phyloP scores from a whole-genome alignment of 2,797 vertebrate species.

The Adelosebastes latens region DNA sequence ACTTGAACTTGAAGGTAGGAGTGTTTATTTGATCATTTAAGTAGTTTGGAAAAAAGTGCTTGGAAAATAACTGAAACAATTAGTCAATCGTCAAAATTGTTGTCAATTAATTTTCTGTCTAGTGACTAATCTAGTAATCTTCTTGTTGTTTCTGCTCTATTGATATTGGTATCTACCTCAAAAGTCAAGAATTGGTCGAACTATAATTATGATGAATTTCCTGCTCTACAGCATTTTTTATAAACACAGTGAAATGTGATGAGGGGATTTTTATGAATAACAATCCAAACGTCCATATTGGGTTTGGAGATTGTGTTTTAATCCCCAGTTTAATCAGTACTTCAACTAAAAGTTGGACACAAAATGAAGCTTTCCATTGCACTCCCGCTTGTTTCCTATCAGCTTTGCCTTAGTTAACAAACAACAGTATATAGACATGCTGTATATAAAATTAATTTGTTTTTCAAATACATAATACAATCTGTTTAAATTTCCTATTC shows the following conservation, averaged over 20 bases:
- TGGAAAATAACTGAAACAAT: neutral
- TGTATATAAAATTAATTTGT: neutral
- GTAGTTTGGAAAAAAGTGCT: neutral
- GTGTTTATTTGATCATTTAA: neutral
- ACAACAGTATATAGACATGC: neutral
- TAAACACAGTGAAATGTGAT: neutral
- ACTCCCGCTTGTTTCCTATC: neutral
- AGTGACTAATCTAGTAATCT: neutral
- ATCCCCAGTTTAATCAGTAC: neutral
- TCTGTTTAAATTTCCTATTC: neutral
- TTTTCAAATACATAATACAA: neutral
- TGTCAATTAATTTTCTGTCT: neutral
- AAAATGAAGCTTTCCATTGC: neutral
- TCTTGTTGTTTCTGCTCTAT: neutral
- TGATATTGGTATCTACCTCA: neutral
- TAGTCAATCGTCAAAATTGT: neutral
- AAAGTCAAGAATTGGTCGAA: no score
- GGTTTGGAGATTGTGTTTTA: neutral
- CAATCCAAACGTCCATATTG: neutral
- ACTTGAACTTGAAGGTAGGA: neutral
- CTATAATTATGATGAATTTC: neutral
- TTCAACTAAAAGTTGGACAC: neutral
- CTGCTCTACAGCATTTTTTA: neutral
- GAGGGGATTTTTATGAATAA: neutral
- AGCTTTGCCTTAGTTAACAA: neutral